Evolutionary conservation across 1,140 invertebrate species (phyloP), one percentile per base, ranked within the genome.

Genomic region (Halictus rubicundus): DNA sequence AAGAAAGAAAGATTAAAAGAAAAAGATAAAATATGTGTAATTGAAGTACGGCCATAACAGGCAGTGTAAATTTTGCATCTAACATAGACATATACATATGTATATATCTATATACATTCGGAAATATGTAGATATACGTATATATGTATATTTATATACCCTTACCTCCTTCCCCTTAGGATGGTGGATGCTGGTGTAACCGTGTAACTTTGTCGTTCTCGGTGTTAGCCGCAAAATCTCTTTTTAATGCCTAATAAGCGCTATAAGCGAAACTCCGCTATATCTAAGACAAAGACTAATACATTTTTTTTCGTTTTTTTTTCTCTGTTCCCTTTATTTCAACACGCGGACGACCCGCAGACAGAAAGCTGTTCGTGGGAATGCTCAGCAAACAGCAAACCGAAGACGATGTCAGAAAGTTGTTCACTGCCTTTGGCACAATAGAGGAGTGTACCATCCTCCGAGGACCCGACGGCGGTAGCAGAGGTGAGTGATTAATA

Each of bases 381-480:
- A 99, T 99, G 99, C 97, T 99, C 92, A 99, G 98, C 94, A 99
- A 99, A 95, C 98, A 99, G 95, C 98, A 99, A 93, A 98, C 97
- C 87, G 99, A 99, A 96, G 98, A 99, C 91, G 98, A 99, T 96
- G 97, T 99, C 85, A 96, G 97, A 93, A 97, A 98, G 94, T 95
- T 99, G 91, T 99, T 99, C 94, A 96, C 97, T 90, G 96, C 97
- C 80, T 99, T 97, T 94, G 99, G 99, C 89, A 96, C 96, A 93
- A 99, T 99, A 96, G 99, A 99, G 94, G 99, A 99, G 96, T 99
- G 99, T 91, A 99, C 98, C 81, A 99, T 99, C 93, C 95, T 99
- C 79, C 95, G 98, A 89, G 98, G 98, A 89, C 98, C 98, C 82
- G 98, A 99, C 96, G 98, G 98, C 89, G 95, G 97, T 81, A 98